A percentile compares a stretch with the other conserved stretches of the same genome.
Conservation (phyloP, 2,888 invertebrate species). For the Bombylius discolor region DNA sequence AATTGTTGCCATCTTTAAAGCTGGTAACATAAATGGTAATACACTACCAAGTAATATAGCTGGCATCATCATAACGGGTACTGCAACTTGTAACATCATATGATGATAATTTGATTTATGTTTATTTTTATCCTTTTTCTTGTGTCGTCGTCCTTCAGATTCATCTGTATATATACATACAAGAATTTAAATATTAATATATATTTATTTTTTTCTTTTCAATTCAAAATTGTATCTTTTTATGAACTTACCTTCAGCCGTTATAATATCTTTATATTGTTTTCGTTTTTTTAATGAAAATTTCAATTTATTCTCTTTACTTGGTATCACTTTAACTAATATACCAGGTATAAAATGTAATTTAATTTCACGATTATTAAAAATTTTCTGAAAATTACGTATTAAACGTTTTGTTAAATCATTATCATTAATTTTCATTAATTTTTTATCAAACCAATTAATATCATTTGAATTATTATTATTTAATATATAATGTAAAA, state of each 20-base stretch:
- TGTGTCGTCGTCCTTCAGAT: slow-evolving; percentile 13
- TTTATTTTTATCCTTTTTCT: slow-evolving; percentile 18
- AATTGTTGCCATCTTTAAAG: slow-evolving; percentile 51
- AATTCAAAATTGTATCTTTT: neutral
- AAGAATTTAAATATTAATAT: no score
- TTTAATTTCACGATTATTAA: slow-evolving; percentile 39
- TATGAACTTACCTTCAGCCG: neutral
- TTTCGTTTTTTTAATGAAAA: slow-evolving; percentile 39
- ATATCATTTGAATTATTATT: slow-evolving; percentile 22
- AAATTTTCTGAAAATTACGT: slow-evolving; percentile 39
- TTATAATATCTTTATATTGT: slow-evolving; percentile 15
- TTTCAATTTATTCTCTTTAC: slow-evolving; percentile 38
- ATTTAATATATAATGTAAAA: slow-evolving; percentile 28
- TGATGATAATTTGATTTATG: slow-evolving; percentile 18
- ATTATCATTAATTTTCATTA: slow-evolving; percentile 38
- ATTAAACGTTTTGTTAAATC: slow-evolving; percentile 41
- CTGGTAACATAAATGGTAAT: slow-evolving; percentile 54
- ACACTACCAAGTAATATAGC: slow-evolving; percentile 52
- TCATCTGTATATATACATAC: neutral
- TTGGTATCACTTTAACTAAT: slow-evolving; percentile 40
- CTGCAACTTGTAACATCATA: slow-evolving; percentile 31
- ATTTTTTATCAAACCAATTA: slow-evolving; percentile 35
- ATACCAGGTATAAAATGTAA: slow-evolving; percentile 42
- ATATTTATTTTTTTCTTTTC: no score
- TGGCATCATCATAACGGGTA: slow-evolving; percentile 48